phyloP scores from a whole-genome alignment of 2,888 invertebrate genomes.

The Andricus quercusramuli region DNA sequence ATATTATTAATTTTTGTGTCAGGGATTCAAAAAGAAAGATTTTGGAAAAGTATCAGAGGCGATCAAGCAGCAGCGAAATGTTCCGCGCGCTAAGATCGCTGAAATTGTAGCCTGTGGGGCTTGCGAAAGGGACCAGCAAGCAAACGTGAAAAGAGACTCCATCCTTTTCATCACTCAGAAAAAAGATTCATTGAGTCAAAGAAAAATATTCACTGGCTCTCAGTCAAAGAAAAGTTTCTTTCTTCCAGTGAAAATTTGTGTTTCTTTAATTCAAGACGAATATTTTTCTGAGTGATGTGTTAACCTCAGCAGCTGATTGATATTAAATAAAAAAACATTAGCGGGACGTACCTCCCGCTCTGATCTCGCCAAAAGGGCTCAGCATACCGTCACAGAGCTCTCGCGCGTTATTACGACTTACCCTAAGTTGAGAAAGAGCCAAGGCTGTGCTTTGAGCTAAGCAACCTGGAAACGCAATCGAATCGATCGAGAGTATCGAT shows the following conservation, averaged over 20 bases:
- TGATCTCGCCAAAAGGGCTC: conserved; percentile 7
- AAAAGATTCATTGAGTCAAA: too few relatives aligned
- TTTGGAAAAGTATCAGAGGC: conserved; percentile 54
- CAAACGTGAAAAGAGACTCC: conserved; percentile 67
- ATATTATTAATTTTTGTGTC: not conserved
- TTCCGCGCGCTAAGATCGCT: conserved; percentile 70
- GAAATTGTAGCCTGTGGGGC: conserved; percentile 48
- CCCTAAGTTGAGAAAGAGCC: conserved; percentile 34
- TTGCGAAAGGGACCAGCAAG: conserved; percentile 73
- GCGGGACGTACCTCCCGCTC: conserved; percentile 67
- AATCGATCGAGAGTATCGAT: conserved; percentile 36
- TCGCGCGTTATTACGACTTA: conserved; percentile 39
- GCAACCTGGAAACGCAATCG: conserved; percentile 19
- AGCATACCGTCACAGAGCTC: conserved; percentile 25
- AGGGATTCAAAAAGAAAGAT: conserved; percentile 39
- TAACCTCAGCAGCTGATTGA: conserved; percentile 21
- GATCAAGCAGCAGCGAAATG: conserved; percentile 69
- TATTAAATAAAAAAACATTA: conserved; percentile 40
- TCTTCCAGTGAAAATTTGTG: too few relatives aligned
- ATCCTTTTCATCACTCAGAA: conserved; percentile 39
- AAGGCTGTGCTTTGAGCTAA: conserved; percentile 19
- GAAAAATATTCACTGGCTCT: too few relatives aligned
- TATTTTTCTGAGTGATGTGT: not conserved
- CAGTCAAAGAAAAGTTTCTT: too few relatives aligned
- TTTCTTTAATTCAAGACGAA: too few relatives aligned